Base-by-base conservation (phyloP, 2,113 vertebrate genomes). In the Cyphomyrus discorhynchus region DNA sequence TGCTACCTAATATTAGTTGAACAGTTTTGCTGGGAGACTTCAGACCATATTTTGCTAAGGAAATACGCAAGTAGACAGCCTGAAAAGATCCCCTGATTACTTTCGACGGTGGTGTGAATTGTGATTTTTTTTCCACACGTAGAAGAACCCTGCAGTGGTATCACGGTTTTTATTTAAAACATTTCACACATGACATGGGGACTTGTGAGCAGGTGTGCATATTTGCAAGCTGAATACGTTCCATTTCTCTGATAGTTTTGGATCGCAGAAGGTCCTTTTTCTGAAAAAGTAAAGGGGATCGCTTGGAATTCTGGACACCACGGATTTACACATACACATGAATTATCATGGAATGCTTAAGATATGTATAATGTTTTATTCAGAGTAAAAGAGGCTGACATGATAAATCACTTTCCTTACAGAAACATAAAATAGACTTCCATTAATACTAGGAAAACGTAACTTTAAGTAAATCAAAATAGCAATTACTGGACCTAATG, bases 361-460 rank as follows among this genome's bases (percentile, higher is more conserved):
- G 45, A 88, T 83, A 17, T 56, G 27, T 89, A 52, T 45, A 77
- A 90, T 77, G 89, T 77, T 90, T 87, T 87, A 90, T 87, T 87
- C 47, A 87, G 13, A 80, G 35, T 87, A 31, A 87, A 90, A 87
- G 70, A 58, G 15, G 27, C 15, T 42, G 42, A 80, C 35, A 62
- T 4, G 35, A 84, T 50, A 89, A 86, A 88, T 90, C 31, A 17
- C 50, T 52, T 49, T 77, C 5, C 89, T 50, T 35, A 82, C 31
- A 82, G 10, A 45, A 47, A 88, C 3, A 45, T 53, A 47, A 50
- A 85, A 86, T 5, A 21, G n/a, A 70, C 53, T 27, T n/a, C 35
- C 89, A 85, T 86, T 58, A 58, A 85, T 77, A 19, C 74, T 19
- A 19, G 15, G 74, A 19, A 77, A 77, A 77, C 5, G 0, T 35